Evolutionary conservation across 2,888 invertebrate species (phyloP), one percentile per base, ranked within the genome.

Genomic region (Calliphora vomitoria): DNA sequence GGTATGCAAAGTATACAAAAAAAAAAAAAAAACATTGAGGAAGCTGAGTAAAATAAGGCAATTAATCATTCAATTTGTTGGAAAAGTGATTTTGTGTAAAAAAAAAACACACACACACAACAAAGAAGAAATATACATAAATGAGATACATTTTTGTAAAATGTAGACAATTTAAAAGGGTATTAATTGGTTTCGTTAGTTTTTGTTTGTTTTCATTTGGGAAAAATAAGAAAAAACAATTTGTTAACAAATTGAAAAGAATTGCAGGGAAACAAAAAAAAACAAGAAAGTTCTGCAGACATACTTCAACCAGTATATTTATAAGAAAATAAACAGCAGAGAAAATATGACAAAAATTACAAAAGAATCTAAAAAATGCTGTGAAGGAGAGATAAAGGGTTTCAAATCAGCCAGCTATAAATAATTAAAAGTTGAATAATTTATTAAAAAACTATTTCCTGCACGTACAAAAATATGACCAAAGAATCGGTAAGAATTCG

Each of bases 1-100:
- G 18, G 47, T 15, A 78, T 72, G 18, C n/a, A 53, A 20, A 20
- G 10, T 64, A 38, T 11, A 44, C 41, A 10, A 13, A 31, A 64
- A 66, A 31, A 68, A 38, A 62, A 4, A 18, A 47, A 41, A 50
- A 82, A 60, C 35, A 20, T 44, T 66, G n/a, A 81, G 31, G 35
- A 75, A 64, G 20, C 35, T 68, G 58, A 50, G 18, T 3, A 18
- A 35, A 55, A 50, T 11, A 53, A 62, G 69, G 80, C 80, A 81
- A 87, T 87, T 87, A 87, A 87, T 87, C 87, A 85, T 87, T 75
- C 55, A 80, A 87, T 85, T 82, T 64, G 47, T 82, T 50, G 25
- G 31, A 66, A 75, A 79, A 87, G 44, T 50, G 50, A 75, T 72
- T 72, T 74, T 15, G 25, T 35, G n/a, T 15, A 53, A 62, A 47